Base-by-base conservation (phyloP, 2,888 invertebrate genomes). In the Ceraclea dissimilis region DNA sequence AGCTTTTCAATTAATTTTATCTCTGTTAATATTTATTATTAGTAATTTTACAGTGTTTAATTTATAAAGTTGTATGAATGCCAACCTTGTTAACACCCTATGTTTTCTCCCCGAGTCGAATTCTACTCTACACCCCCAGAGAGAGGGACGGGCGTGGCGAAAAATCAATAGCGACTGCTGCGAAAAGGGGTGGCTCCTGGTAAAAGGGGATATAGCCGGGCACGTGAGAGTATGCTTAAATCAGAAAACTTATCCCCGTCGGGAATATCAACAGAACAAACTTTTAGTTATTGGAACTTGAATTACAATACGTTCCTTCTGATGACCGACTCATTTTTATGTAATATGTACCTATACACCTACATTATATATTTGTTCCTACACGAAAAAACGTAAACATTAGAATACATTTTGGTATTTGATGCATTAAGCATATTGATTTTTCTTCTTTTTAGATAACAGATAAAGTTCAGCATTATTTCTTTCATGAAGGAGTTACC, bases 161-260 rank as follows among this genome's bases (percentile, higher is more conserved):
- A 61, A 61, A 60, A 61, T 63, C 58, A 61, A 60, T 59, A 61
- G 55, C 58, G 54, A 54, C 59, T 51, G 61, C 54, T 50, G 50
- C 53, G 55, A 20, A 51, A 50, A 51, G 60, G 57, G 48, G 39
- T 50, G 51, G 57, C 31, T 21, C 52, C 19, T 51, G 58, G 57
- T 47, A 52, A 56, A 50, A 47, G 39, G 22, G 49, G 48, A 48
- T 26, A 26, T 26, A 26, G 26, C 26, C 10, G 26, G 26, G 26
- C 10, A 26, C 26, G 26, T 26, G 26, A 26, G 26, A 26, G 5
- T 26, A 26, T 26, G 26, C 10, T 26, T 26, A 26, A 26, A 26
- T 26, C 10, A 26, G 26, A 26, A 26, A 26, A 19, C 20, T 47
- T 19, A 43, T 19, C 50, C 51, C 52, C 48, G 34, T 54, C 44